Evolutionary conservation across 2,797 vertebrate species (phyloP).

Genomic region (Sebastolobus altivelis): DNA sequence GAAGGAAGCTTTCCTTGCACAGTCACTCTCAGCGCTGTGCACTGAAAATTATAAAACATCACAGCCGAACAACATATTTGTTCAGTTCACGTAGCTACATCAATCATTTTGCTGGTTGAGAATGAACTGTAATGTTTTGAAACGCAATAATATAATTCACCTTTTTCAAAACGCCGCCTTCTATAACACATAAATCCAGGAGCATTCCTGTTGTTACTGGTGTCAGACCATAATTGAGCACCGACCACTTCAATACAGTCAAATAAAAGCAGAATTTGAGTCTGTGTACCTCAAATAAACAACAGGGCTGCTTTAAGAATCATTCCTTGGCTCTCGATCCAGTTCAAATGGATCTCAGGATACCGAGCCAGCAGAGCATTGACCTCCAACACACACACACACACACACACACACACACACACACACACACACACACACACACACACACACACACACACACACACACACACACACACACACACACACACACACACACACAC

Average conservation of each 20-base stretch:
- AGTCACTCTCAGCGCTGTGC: not conserved
- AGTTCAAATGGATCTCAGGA: constrained; percentile 3
- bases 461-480: constrained; percentile 1
- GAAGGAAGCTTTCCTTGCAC: not conserved
- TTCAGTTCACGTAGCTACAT: not conserved
- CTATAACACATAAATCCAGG: not conserved
- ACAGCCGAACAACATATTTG: not conserved
- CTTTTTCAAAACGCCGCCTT: not conserved
- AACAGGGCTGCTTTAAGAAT: not conserved
- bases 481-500: not conserved
- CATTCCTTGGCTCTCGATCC: not conserved
- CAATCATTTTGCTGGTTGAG: not conserved
- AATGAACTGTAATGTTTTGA: not conserved
- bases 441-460: not conserved
- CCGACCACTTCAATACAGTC: not conserved
- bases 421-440: constrained; percentile 5
- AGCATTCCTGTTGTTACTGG: not conserved
- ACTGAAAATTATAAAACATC: not conserved
- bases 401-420: not conserved
- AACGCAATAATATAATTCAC: not conserved
- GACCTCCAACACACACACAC: constrained; percentile 7
- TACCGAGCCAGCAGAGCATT: not conserved
- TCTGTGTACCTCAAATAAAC: not conserved
- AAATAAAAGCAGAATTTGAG: not conserved
- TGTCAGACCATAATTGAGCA: not conserved